Evolutionary conservation across 2,113 vertebrate species (phyloP).

Genomic region (Hydropotes inermis): DNA sequence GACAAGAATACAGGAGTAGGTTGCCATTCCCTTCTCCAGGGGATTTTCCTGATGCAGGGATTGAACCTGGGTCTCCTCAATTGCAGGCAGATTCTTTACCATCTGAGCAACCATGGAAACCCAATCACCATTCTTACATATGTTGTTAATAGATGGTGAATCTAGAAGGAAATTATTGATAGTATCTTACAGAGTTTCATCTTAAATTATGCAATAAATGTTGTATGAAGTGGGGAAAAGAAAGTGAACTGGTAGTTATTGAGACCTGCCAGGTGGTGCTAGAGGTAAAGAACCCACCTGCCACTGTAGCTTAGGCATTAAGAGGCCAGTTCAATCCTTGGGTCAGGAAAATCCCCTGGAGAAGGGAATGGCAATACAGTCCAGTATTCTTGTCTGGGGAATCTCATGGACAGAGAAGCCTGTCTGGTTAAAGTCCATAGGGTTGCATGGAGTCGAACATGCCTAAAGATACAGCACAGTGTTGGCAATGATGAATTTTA

Average conservation of each 20-base stretch:
- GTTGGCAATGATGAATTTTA: background rate
- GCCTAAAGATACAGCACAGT: background rate
- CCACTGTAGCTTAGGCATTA: background rate
- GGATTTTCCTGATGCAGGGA: background rate
- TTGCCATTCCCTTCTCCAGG: background rate
- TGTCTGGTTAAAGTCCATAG: background rate
- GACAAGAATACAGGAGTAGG: background rate
- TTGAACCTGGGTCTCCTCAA: background rate
- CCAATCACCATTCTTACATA: background rate
- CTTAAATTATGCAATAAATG: background rate
- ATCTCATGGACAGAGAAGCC: background rate
- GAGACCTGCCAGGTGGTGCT: background rate
- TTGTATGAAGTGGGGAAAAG: background rate
- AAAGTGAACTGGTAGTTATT: background rate
- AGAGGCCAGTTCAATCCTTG: background rate
- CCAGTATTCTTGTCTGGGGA: background rate
- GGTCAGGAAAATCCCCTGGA: background rate
- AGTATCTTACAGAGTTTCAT: background rate
- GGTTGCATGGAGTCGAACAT: background rate
- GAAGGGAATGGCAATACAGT: background rate
- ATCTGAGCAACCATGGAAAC: background rate
- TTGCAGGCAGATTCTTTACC: background rate
- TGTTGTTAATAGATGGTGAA: background rate
- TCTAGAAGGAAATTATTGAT: background rate
- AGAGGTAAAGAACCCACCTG: too few relatives aligned